A percentile compares a stretch with the other conserved stretches of the same genome.
Conservation (phyloP, 2,888 invertebrate genomes). For the Silvanus unidentatus region DNA sequence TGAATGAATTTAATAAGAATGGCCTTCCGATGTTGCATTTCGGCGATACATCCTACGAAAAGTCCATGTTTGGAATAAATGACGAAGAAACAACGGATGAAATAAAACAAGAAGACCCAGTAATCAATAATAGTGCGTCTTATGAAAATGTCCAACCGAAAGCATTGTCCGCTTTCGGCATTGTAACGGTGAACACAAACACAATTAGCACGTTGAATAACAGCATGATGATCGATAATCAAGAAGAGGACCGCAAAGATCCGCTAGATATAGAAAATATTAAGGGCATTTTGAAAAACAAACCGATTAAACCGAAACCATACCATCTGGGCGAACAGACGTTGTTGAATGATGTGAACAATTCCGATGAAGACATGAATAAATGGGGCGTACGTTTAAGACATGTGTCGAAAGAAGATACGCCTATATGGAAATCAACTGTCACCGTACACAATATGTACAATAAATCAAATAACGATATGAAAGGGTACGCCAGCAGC, state of each 20-base stretch:
- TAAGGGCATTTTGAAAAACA: slow-evolving; percentile 68
- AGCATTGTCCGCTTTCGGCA: slow-evolving; percentile 20
- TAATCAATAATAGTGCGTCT: background rate
- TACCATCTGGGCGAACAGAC: slow-evolving; percentile 65
- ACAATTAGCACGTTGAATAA: slow-evolving; percentile 39
- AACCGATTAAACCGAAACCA: slow-evolving; percentile 67
- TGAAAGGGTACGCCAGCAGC: slow-evolving; percentile 7
- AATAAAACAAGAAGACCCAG: slow-evolving; percentile 1
- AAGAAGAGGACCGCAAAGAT: slow-evolving; percentile 28
- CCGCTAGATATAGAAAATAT: slow-evolving; percentile 45
- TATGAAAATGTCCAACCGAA: slow-evolving; percentile 19
- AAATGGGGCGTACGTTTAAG: slow-evolving; percentile 52
- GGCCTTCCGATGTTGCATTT: slow-evolving; percentile 59
- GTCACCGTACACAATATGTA: slow-evolving; percentile 42
- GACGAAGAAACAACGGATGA: slow-evolving; percentile 18
- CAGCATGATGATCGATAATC: slow-evolving; percentile 15
- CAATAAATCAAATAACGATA: slow-evolving; percentile 19
- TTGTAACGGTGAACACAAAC: slow-evolving; percentile 32
- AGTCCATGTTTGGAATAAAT: slow-evolving; percentile 39
- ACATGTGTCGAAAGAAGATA: slow-evolving; percentile 39
- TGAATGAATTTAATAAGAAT: slow-evolving; percentile 42
- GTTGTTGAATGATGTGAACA: slow-evolving; percentile 31
- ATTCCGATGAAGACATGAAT: slow-evolving; percentile 28
- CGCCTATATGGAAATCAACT: slow-evolving; percentile 46
- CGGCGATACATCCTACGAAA: slow-evolving; percentile 53